Base-by-base conservation (phyloP, 2,888 invertebrate genomes). In the Pachycephus smyrnensis region DNA sequence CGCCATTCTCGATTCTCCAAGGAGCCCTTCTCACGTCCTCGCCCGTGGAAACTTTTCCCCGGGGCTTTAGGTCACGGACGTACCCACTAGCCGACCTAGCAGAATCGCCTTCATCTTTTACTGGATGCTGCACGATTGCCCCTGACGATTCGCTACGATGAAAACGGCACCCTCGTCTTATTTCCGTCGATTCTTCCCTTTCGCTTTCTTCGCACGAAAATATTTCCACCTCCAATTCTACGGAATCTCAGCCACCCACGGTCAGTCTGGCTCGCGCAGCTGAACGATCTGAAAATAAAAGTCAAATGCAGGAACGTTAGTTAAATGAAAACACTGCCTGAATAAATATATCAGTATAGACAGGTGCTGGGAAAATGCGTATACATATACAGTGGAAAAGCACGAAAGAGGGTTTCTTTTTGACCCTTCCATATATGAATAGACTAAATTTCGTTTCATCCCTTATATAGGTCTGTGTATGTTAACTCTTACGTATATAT, bases 11-110 rank as follows among this genome's bases (percentile, higher is more conserved):
- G 55, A 31, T 36, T 6, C 30, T 12, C 36, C 68, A 68, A 12
- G n/a, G 68, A n/a, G 71, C 71, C 55, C 55, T 55, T 23, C 15
- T 55, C 55, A 2, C 23, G 55, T 55, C 15, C 55, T 55, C 23
- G 9, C 55, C 9, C 55, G 55, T 55, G 71, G 31, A 71, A 32
- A 33, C 71, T 33, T 71, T 71, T 35, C n/a, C 73, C 73, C 74
- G 4, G n/a, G 31, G 55, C 77, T 78, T 87, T 89, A 89, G 83
- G 89, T 89, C 81, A 89, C 86, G 76, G 86, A 86, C 77, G 87
- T 85, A 75, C 85, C 85, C 73, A 85, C 82, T 31, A 86, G 82
- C 74, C 85, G 83, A 82, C 82, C 83, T 76, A 83, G 80, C 80
- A 83, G 80, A 73, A 77, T 83, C 80, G 78, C 82, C 78, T 80